Base-by-base conservation (phyloP, 1,140 invertebrate genomes). In the Drosophila pectinifera region DNA sequence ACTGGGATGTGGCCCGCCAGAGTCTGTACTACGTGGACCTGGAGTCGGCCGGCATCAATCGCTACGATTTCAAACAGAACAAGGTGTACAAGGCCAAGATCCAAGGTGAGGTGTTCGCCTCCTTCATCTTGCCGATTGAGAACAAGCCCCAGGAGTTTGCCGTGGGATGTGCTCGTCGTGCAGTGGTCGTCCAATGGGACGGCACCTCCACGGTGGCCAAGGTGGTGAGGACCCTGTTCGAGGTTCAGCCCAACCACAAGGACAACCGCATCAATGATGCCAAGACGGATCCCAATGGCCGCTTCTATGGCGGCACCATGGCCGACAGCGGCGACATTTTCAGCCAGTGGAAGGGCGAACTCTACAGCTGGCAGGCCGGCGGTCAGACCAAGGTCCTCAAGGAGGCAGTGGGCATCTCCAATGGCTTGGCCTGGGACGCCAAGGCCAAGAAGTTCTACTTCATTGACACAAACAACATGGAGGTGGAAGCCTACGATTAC, bases 211-310 rank as follows among this genome's bases (percentile, higher is more conserved):
- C 94, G 13, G 76, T 89, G 2, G 92, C 94, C 4, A 92, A 92
- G 24, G 93, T 94, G 2, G 64, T 93, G 6, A 74, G 94, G 31
- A 92, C 93, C 16, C 92, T 94, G 14, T 93, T 93, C 1, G 94
- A 94, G 34, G 94, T 97, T 0, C 95, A 97, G 36, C 63, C 88
- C 0, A 91, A 92, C 0, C 84, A 78, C 5, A 55, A 73, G 38
- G 92, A 91, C 0, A 97, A 95, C 79, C 94, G 96, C 80, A 95
- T 97, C 62, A 98, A 98, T 83, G 97, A 98, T 92, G 97, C 95
- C 13, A 98, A 98, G 92, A 96, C 95, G 67, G 97, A 98, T 92
- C 94, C 95, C 0, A 91, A 90, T 14, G 97, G 97, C 34, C 93
- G 96, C 45, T 92, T 98, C 49, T 85, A 85, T 90, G 73, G 80